phyloP scores from a whole-genome alignment of 2,113 vertebrate species.

The Xiphophorus maculatus region DNA sequence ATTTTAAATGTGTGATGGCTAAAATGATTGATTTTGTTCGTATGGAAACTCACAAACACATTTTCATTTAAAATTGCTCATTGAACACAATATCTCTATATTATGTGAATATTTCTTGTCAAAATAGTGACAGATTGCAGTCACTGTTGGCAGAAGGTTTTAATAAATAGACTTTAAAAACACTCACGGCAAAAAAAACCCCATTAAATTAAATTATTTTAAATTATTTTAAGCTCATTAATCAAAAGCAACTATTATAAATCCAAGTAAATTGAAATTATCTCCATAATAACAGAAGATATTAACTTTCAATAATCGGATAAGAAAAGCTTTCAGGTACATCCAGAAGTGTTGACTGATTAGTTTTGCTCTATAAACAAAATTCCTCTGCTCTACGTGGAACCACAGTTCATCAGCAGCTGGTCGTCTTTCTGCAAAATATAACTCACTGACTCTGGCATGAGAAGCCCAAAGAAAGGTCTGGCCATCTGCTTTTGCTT shows the following conservation, averaged over 20 bases:
- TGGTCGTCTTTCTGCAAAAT: slow-evolving; percentile 42
- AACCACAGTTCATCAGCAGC: slow-evolving; percentile 31
- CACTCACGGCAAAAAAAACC: not conserved
- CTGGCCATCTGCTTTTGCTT: slow-evolving; percentile 42
- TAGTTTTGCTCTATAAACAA: slow-evolving; percentile 14
- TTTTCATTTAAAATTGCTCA: too few relatives aligned
- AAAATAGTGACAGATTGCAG: too few relatives aligned
- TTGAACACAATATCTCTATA: too few relatives aligned
- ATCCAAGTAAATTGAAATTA: not conserved
- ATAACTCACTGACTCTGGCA: slow-evolving; percentile 11
- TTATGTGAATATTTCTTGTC: too few relatives aligned
- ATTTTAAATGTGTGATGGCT: not conserved
- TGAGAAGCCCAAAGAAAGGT: slow-evolving; percentile 33
- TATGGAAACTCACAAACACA: too few relatives aligned
- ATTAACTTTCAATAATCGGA: slow-evolving; percentile 9
- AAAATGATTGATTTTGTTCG: not conserved
- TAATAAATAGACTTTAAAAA: not conserved
- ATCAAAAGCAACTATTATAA: not conserved
- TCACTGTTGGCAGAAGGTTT: too few relatives aligned
- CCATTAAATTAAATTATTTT: too few relatives aligned
- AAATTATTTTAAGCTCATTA: not conserved
- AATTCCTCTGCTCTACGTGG: not conserved
- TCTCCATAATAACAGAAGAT: slow-evolving; percentile 1
- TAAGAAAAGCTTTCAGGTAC: slow-evolving; percentile 8
- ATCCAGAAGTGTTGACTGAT: slow-evolving; percentile 5